Evolutionary conservation across 2,888 invertebrate genomes (phyloP), one percentile per base, ranked within the genome.

Genomic region (Encarsia formosa): DNA sequence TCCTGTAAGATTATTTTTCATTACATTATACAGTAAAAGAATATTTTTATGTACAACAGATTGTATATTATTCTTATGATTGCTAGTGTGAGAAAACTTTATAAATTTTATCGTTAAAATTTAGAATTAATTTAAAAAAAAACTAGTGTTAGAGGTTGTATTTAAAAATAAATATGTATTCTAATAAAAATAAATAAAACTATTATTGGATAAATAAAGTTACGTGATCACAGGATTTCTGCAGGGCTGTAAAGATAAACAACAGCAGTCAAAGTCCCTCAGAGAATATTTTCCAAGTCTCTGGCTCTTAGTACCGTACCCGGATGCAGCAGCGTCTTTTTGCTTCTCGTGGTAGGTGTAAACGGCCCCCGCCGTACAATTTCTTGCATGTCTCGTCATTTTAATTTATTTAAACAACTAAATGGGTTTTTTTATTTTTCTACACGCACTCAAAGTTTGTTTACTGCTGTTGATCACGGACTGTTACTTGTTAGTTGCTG

Each of bases 281-380:
- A 95, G 84, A 1, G 94, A 92, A 77, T 96, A 95, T 71, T 94
- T 98, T 4, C 95, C 94, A 43, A 98, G 83, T 65, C 98, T 79
- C 71, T 87, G 87, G 41, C 80, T 82, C 71, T 87, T 86, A 26
- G 89, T 89, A 2, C 91, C 97, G 74, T 96, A 99, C 6, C 98
- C 98, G 13, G 96, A 95, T 8, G 89, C 86, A 35, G 88, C 84
- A 2, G 95, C 93, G 71, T 99, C 98, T 70, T 94, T 94, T 73
- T 94, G 90, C 76, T 95, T 92, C 71, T 99, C 99, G 65, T 96
- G 92, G 66, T 99, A 98, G 0, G 98, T 95, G 72, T 99, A 99
- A 9, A 98, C 97, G 8, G 97, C 92, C 50, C 96, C 94, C 1
- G 99, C 98, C 2, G 99, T 99, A 68, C 94, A 94, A 77, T 99